Percentiles rank a stretch among this genome's conserved stretches.
These are phyloP conservation scores for Molossus molossus DNA, from an alignment of 2,797 vertebrate genomes.

Conservation along the genomic window DNA sequence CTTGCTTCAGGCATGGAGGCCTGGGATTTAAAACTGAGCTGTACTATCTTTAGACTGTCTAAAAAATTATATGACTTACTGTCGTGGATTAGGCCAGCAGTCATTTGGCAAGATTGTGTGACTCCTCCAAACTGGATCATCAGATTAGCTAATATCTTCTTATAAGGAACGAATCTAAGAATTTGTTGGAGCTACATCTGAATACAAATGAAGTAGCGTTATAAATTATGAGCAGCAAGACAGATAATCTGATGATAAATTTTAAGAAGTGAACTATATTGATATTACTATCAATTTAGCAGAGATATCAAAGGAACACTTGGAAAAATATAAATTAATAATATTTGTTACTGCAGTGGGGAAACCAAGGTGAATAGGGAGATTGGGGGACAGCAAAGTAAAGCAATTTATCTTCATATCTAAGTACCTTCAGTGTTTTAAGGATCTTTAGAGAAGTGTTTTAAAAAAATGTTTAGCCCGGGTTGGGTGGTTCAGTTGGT, in stretches of 20 bases:
- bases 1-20: background rate
- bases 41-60: background rate
- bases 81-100: background rate
- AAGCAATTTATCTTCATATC: slow-evolving; percentile 63
- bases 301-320: slow-evolving; percentile 62
- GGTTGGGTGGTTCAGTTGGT: background rate
- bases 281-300: slow-evolving; percentile 55
- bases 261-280: slow-evolving; percentile 34
- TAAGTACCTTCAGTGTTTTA: slow-evolving; percentile 45
- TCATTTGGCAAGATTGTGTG: slow-evolving; percentile 12
- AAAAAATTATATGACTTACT: background rate
- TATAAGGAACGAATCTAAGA: slow-evolving; percentile 4
- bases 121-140: background rate
- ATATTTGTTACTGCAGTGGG: slow-evolving; percentile 32
- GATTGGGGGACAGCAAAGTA: slow-evolving; percentile 59
- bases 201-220: slow-evolving; percentile 25
- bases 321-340: slow-evolving; percentile 42
- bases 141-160: slow-evolving; percentile 50
- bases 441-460: slow-evolving; percentile 53
- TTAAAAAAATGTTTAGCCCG: background rate
- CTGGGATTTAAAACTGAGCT: slow-evolving; percentile 26
- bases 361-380: slow-evolving; percentile 41
- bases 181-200: slow-evolving; percentile 17
- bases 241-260: slow-evolving; percentile 39
- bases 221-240: slow-evolving; percentile 7